phyloP scores from a whole-genome alignment of 2,113 vertebrate species.

The Aleadryas rufinucha region DNA sequence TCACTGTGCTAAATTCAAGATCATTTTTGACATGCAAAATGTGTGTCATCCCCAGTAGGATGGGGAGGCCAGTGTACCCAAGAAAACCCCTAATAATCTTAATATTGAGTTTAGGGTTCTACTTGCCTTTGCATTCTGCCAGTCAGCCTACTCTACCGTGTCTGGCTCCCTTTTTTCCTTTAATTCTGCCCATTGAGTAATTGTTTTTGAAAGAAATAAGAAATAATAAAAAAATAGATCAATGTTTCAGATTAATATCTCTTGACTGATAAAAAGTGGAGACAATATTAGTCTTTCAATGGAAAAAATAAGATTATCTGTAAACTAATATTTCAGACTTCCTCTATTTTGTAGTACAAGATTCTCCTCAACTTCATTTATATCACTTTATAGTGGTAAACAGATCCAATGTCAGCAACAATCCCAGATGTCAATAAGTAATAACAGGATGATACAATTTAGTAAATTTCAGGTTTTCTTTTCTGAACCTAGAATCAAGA shows the following conservation, averaged over 20 bases:
- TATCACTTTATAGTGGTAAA: neutral
- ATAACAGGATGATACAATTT: neutral
- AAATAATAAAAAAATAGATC: neutral
- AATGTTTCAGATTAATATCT: neutral
- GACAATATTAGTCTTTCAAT: neutral
- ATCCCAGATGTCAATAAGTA: neutral
- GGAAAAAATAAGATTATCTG: neutral
- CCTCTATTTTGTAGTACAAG: neutral
- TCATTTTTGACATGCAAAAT: neutral
- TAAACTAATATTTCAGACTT: neutral
- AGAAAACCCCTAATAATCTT: neutral
- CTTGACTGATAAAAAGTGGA: neutral
- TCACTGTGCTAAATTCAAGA: neutral
- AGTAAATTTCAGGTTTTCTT: neutral
- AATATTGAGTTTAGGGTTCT: neutral
- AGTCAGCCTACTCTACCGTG: neutral
- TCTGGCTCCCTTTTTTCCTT: neutral
- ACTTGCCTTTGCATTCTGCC: neutral
- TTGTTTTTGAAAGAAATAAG: neutral
- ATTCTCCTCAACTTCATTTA: neutral
- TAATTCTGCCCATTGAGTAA: neutral
- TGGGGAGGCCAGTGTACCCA: neutral
- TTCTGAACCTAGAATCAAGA: neutral
- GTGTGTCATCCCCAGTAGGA: neutral
- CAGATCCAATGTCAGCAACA: neutral